Evolutionary conservation across 2,888 invertebrate species (phyloP), one percentile per base, ranked within the genome.

Genomic region (Axea sp.): DNA sequence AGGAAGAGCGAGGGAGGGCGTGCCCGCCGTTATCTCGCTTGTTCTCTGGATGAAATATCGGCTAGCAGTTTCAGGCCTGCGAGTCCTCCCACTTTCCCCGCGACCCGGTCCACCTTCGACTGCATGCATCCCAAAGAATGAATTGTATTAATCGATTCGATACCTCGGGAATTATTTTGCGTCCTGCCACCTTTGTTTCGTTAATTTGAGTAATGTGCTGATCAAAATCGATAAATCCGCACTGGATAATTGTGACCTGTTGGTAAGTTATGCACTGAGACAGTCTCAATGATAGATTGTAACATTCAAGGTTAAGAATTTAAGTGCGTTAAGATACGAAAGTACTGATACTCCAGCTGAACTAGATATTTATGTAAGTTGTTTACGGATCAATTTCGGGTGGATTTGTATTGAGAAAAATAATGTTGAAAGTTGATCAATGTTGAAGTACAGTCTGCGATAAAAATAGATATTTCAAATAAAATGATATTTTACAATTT

Each of bases 1-100:
- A 51, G 60, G 65, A 69, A 75, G 73, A 62, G 71, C 74, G 62
- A 69, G 77, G 72, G 80, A 76, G 77, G 77, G 80, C 78, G 80
- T 79, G 78, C 76, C 77, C 77, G 79, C 77, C 82, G 85, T 85
- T 85, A 85, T 84, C 85, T 84, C 79, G 81, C 82, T 84, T 83
- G 84, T 84, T 84, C 84, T 55, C 76, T 75, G 81, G 80, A 83
- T 85, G 84, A 84, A 85, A 85, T 85, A 85, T 85, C 81, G 84
- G 82, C 82, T 80, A 81, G 83, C 83, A 83, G 83, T 80, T 82
- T 79, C 78, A 78, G 80, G 75, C 68, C 73, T 73, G 47, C 60
- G 39, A 33, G 37, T 69, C 59, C 45, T 69, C 77, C 65, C 49
- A 41, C 72, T 33, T 37, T 37, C 15, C 60, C 43, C 53, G 62